Base-by-base conservation (phyloP, 2,113 vertebrate species). In the Micronycteris hirsuta region DNA sequence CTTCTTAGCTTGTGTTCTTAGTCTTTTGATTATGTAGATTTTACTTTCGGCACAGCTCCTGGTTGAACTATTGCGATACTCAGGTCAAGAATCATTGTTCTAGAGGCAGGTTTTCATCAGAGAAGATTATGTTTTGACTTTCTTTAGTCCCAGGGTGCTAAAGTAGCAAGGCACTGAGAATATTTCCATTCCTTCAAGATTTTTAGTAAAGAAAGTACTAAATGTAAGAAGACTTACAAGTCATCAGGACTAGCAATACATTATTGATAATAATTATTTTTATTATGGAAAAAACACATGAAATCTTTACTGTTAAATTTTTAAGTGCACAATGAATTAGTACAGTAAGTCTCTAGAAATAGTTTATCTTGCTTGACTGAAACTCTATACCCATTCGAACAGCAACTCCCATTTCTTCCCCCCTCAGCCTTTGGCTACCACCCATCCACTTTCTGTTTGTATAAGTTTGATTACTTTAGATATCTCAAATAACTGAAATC, bases 191-290 rank as follows among this genome's bases (percentile, higher is more conserved):
- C 7, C 26, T 67, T 80, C 14, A 76, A 68, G 26, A 56, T 22
- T 67, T 68, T 85, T 71, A 83, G 67, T 11, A 63, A 70, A 94
- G 63, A 47, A 49, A 73, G 22, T 43, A n/a, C 6, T 74, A 56
- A 93, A 89, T 54, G 11, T 41, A 83, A 84, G 47, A 41, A 45
- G 31, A 83, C 84, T 85, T 81, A 61, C 3, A 61, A 84, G 31
- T 5, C 56, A 68, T 74, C 26, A 67, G 17, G 4, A 31, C 14
- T 24, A 73, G 28, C 24, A n/a, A 58, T 43, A 61, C 22, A 84
- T 78, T 76, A 56, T 41, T 82, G 20, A 56, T 45, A 5, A 89
- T 20, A 19, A 24, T 58, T 41, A 70, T 52, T 47, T 91, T 82
- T 43, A 86, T 20, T 89, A 22, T 10, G 17, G 7, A 87, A 43